These are phyloP conservation scores for Urocyon cinereoargenteus DNA, from an alignment of 2,797 vertebrate species.

Conservation along the genomic window DNA sequence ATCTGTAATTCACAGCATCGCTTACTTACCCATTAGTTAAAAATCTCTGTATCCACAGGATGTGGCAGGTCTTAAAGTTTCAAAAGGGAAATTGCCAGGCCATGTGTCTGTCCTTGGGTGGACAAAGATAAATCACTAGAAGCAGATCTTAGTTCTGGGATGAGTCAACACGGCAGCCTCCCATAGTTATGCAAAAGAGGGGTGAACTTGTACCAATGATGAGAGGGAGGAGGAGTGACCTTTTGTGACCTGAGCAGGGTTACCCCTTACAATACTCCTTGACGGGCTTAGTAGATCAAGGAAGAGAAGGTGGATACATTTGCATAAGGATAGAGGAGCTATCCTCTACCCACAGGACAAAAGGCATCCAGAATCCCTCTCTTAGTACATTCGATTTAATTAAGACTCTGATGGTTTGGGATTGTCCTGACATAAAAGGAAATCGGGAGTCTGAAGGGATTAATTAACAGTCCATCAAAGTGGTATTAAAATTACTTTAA, in stretches of 20 bases:
- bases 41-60: neutral
- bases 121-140: neutral
- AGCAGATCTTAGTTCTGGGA: neutral
- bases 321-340: neutral
- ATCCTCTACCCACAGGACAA: neutral
- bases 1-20: neutral
- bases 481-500: neutral
- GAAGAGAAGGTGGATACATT: neutral
- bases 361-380: neutral
- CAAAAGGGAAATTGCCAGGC: neutral
- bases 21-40: neutral
- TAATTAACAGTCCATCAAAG: neutral
- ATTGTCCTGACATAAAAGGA: neutral
- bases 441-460: neutral
- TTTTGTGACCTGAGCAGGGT: neutral
- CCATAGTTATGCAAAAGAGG: neutral
- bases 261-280: neutral
- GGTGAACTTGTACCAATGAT: neutral
- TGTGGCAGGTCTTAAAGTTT: neutral
- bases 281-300: neutral
- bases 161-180: neutral
- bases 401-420: neutral
- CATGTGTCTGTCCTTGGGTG: neutral
- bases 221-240: neutral
- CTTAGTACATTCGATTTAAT: neutral